Conservation (phyloP, 2,797 vertebrate genomes). For the Leptodactylus fallax region DNA sequence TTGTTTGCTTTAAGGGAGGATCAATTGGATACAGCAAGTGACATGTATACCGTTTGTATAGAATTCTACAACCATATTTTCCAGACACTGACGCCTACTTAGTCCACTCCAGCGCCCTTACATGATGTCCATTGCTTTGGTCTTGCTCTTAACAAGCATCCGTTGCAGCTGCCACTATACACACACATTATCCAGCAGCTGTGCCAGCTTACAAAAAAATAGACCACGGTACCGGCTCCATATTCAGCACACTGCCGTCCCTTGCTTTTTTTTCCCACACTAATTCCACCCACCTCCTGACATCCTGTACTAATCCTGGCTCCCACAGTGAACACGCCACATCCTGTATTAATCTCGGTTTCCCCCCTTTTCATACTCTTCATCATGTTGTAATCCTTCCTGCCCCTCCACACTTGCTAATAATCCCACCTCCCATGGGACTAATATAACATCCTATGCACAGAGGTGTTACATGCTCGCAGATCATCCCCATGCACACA, state of each 20-base stretch:
- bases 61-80: neutral
- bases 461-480: constrained; percentile 1
- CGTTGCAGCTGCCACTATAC: constrained; percentile 8
- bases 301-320: constrained; percentile 58
- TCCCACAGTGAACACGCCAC: constrained; percentile 56
- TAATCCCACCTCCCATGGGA: constrained; percentile 27
- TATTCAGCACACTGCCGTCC: neutral
- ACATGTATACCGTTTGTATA: neutral
- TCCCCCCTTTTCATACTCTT: constrained; percentile 51
- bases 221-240: neutral
- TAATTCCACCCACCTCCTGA: constrained; percentile 35
- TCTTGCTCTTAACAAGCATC: neutral
- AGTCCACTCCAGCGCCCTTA: neutral
- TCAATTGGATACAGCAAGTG: too few species aligned
- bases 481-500: neutral
- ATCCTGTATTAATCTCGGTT: constrained; percentile 66
- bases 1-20: too few species aligned
- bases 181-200: neutral
- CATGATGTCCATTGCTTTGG: too few species aligned
- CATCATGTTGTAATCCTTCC: constrained; percentile 39
- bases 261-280: neutral
- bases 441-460: constrained; percentile 7
- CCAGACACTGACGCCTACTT: neutral
- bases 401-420: constrained; percentile 13
- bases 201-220: neutral